Evolutionary conservation across 2,888 invertebrate genomes (phyloP).

Genomic region (Drosophila anomalata): DNA sequence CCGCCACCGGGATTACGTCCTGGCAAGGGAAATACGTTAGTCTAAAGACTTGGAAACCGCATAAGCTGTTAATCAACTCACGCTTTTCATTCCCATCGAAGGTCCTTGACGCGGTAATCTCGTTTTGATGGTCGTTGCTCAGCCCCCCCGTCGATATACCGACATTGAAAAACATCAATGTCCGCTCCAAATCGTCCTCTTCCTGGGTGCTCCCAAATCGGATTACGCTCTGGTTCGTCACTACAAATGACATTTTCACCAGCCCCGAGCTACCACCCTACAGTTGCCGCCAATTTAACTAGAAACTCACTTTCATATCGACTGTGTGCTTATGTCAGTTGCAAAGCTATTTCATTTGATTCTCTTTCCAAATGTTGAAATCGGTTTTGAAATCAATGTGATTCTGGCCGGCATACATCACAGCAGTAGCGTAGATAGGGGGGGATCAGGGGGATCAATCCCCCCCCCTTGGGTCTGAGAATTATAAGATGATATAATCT

Average conservation of each 20-base stretch:
- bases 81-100: slow-evolving; percentile 13
- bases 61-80: slow-evolving; percentile 31
- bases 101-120: slow-evolving; percentile 13
- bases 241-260: slow-evolving; percentile 29
- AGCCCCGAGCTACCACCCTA: slow-evolving; percentile 6
- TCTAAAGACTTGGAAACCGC: slow-evolving; percentile 10
- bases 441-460: too few species aligned
- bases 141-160: slow-evolving; percentile 40
- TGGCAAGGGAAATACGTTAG: neutral
- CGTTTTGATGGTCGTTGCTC: slow-evolving; percentile 10
- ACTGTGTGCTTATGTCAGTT: slow-evolving; percentile 9
- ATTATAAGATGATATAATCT: too few species aligned
- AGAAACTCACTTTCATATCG: slow-evolving; percentile 25
- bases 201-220: slow-evolving; percentile 10
- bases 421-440: too few species aligned
- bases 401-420: neutral
- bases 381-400: neutral
- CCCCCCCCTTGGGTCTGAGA: too few species aligned
- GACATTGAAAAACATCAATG: slow-evolving; percentile 56
- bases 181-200: slow-evolving; percentile 28
- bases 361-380: slow-evolving; percentile 2
- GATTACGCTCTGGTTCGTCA: slow-evolving; percentile 40
- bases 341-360: slow-evolving; percentile 1
- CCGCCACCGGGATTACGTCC: slow-evolving; percentile 56
- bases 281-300: slow-evolving; percentile 10